These are phyloP conservation scores for Sthenelais limicola DNA, from an alignment of 2,888 invertebrate species.

Conservation along the genomic window DNA sequence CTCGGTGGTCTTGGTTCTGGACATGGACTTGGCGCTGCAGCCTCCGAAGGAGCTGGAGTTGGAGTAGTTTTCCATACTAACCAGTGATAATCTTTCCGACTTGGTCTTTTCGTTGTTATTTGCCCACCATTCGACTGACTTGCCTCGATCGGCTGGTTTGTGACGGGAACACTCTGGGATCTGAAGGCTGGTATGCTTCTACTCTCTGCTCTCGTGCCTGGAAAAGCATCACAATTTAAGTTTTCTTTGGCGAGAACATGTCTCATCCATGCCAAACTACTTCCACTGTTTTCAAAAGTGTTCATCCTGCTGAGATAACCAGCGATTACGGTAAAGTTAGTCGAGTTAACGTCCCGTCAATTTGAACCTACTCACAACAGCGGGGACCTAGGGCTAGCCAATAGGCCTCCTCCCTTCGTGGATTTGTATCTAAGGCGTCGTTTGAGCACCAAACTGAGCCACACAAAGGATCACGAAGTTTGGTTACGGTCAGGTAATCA, in stretches of 20 bases:
- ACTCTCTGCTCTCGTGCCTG: neutral
- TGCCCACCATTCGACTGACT: no score
- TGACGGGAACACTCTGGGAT: neutral
- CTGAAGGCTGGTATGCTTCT: neutral
- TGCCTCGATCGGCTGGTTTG: neutral
- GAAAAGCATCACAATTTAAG: slow-evolving; percentile 10
- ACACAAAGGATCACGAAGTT: no score
- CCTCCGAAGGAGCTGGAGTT: neutral
- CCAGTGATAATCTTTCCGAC: slow-evolving; percentile 15
- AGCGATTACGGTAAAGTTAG: no score
- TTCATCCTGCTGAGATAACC: slow-evolving; percentile 23
- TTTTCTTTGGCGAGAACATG: slow-evolving; percentile 17
- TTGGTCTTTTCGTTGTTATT: neutral
- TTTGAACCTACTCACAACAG: no score
- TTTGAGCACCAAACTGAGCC: no score
- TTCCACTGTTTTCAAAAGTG: neutral
- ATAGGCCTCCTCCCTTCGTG: no score
- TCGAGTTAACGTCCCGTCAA: no score
- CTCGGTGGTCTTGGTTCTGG: neutral
- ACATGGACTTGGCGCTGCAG: neutral
- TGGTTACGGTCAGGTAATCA: no score
- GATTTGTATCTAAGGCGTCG: no score
- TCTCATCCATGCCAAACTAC: slow-evolving; percentile 18
- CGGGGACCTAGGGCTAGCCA: no score
- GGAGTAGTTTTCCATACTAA: slow-evolving; percentile 22